These are phyloP conservation scores for Metopia argyrocephala DNA, from an alignment of 2,888 invertebrate genomes.

Conservation along the genomic window DNA sequence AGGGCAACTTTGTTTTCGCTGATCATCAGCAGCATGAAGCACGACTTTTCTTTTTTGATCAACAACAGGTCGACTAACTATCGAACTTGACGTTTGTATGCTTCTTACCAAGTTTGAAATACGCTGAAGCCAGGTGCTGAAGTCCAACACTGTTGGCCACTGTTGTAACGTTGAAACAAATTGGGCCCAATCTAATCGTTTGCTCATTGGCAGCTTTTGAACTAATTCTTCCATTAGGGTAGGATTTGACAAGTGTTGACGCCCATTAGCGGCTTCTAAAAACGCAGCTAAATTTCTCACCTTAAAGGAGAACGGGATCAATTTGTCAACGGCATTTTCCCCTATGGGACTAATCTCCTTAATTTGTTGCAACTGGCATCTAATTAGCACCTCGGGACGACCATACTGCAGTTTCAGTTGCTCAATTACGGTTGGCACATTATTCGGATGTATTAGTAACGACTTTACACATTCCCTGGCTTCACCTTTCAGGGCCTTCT, in stretches of 20 bases:
- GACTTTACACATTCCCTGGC: too few relatives aligned
- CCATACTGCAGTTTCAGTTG: slow-evolving; percentile 57
- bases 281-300: slow-evolving; percentile 48
- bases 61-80: too few relatives aligned
- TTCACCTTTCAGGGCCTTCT: too few relatives aligned
- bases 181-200: slow-evolving; percentile 52
- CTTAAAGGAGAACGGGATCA: slow-evolving; percentile 28
- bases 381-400: slow-evolving; percentile 48
- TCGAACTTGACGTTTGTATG: too few relatives aligned
- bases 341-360: slow-evolving; percentile 35
- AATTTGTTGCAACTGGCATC: too few relatives aligned
- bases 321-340: slow-evolving; percentile 33
- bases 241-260: slow-evolving; percentile 50
- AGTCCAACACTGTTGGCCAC: too few relatives aligned
- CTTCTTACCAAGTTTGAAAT: too few relatives aligned
- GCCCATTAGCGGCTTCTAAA: slow-evolving; percentile 27
- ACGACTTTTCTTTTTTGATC: too few relatives aligned
- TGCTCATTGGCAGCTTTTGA: slow-evolving; percentile 30
- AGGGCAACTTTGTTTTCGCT: too few relatives aligned
- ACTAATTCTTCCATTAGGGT: slow-evolving; percentile 55
- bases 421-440: slow-evolving; percentile 38
- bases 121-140: slow-evolving; percentile 42
- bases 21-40: too few relatives aligned
- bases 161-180: too few relatives aligned
- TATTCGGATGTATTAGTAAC: too few relatives aligned